Evolutionary conservation across 2,888 invertebrate species (phyloP).

Genomic region (Erynnis tages): DNA sequence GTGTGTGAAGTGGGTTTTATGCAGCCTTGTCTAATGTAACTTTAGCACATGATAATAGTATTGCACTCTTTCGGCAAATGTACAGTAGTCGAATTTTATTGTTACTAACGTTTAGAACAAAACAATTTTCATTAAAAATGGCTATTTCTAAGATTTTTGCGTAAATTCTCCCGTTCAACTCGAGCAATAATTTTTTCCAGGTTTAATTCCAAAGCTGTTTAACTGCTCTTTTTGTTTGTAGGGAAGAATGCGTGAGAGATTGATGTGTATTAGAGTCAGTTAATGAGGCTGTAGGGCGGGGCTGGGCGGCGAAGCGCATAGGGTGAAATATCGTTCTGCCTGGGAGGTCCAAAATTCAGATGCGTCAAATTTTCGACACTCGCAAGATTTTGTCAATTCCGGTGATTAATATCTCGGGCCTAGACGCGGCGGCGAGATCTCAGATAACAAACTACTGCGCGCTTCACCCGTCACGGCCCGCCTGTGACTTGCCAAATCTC

Average conservation of each 20-base stretch:
- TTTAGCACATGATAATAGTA: no score
- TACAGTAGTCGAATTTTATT: not conserved
- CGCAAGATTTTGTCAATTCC: constrained; percentile 76
- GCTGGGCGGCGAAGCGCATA: constrained; percentile 55
- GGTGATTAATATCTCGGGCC: constrained; percentile 68
- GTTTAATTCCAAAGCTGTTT: constrained; percentile 11
- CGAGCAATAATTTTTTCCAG: constrained; percentile 16
- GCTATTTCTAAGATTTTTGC: not conserved
- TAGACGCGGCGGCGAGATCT: constrained; percentile 51
- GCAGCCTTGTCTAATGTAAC: no score
- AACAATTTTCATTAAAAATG: no score
- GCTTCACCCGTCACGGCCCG: constrained; percentile 28
- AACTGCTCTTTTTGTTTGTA: constrained; percentile 25
- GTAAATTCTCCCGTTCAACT: not conserved
- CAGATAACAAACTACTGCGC: constrained; percentile 48
- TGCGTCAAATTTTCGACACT: constrained; percentile 76
- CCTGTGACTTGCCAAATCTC: constrained; percentile 29
- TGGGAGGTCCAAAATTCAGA: constrained; percentile 70
- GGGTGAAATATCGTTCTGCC: constrained; percentile 74
- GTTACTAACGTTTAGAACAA: no score
- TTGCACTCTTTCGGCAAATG: no score
- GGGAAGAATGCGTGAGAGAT: constrained; percentile 52
- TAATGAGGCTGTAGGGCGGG: constrained; percentile 71
- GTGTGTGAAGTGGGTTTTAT: not conserved
- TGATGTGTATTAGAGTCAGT: constrained; percentile 67